Evolutionary conservation across 2,888 invertebrate genomes (phyloP), one percentile per base, ranked within the genome.

Genomic region (Nemotelus nigrinus): DNA sequence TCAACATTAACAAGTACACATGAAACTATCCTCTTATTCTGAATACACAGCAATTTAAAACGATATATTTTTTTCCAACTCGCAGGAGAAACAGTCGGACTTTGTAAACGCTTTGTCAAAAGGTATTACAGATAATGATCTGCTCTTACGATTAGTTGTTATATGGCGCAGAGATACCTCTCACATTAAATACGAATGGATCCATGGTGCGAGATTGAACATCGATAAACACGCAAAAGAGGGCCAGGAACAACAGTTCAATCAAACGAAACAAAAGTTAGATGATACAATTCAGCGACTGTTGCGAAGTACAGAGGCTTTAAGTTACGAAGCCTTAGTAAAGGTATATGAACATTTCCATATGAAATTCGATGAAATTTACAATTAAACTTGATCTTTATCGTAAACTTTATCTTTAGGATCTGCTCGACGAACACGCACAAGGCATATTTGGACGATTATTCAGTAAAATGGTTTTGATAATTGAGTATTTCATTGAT

Each of bases 131-230:
- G 85, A 89, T 81, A 85, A 89, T 81, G 93, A 92, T 81, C 91
- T 94, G 70, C 88, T 93, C 63, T 89, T 94, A 79, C 92, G 94
- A 81, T 91, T 97, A 79, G 96, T 96, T 2, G 93, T 97, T 65
- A 91, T 97, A 80, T 98, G 97, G 97, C 91, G 97, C 1, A 91
- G 94, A 58, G 96, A 97, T 84, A 90, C 93, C 7, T 91, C 92
- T n/a, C 93, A 93, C 81, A 88, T 98, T 8, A 95, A 95, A 83
- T 98, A 96, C 86, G 96, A 97, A 86, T 98, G 97, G 96, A 89
- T 90, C 68, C 88, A 88, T 83, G 87, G 87, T 25, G 83, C 84
- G 5, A 83, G 83, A 72, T 78, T 85, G 63, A 79, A 84, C 82
- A 77, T 86, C 79, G 82, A 86, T 81, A 48, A 84, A 78, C 85